Base-by-base conservation (phyloP, 2,113 vertebrate genomes). In the Cichladusa arquata region DNA sequence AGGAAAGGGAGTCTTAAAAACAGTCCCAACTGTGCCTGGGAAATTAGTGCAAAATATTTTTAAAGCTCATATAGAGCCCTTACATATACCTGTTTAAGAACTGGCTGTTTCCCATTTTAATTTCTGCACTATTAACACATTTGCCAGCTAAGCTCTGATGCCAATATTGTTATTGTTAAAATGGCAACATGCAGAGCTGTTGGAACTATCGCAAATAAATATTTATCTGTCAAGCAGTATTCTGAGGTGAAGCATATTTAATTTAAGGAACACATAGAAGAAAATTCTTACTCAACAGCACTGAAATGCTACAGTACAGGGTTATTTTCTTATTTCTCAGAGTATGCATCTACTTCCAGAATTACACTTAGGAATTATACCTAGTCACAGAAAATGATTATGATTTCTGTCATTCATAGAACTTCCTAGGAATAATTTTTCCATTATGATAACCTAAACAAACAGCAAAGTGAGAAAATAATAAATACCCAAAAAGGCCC, bases 71-170 rank as follows among this genome's bases (percentile, higher is more conserved):
- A 40, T 54, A 88, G 40, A 77, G 47, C 54, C 23, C 40, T 81
- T 83, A 58, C 1, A 1, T 28, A 24, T 64, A 92, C 73, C 61
- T 86, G 65, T n/a, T 90, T 70, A 83, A 92, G 87, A 90, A 65
- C 22, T 47, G 48, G 24, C n/a, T 95, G 53, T 67, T 93, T 94
- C 53, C 9, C 62, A 57, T 90, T 89, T 58, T 94, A 74, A 64
- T 85, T 95, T 89, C 91, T 91, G 44, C 77, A 82, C 53, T 80
- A 88, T 97, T 95, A 89, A 66, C 64, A 88, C 56, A 83, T 77
- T 78, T 93, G 40, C 54, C 86, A 80, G 81, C 62, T 70, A 90
- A 94, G 42, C 23, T 92, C 85, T 47, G 80, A 60, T 11, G 34
- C 33, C 84, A 92, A 48, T 6, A 8, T 71, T 47, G 45, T 67